Evolutionary conservation across 1,140 invertebrate genomes (phyloP), one percentile per base, ranked within the genome.

Genomic region (Neomicropteryx cornuta): DNA sequence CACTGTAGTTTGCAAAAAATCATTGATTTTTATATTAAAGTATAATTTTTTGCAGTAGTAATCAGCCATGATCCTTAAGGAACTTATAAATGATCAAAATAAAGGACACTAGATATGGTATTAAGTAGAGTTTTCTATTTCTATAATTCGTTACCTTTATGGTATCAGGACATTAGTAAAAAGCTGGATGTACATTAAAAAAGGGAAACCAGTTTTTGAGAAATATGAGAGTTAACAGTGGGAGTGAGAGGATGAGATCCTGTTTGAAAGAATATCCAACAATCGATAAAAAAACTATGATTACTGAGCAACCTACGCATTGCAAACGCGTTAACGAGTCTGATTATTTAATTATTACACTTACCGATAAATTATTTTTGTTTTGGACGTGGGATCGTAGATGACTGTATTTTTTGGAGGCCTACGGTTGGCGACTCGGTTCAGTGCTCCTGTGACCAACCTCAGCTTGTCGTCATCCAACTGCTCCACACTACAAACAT

Each of bases 321-420:
- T 8, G n/a, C 8, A 18, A 19, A 34, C 33, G 17, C 21, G 33
- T 34, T 19, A 8, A 19, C 8, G 17, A 34, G 18, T 5, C 33
- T 5, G 33, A 11, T 17, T 17, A n/a, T n/a, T 14, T 4, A 3
- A 11, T 30, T 14, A 14, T 11, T 4, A 17, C n/a, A 30, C n/a
- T 30, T 4, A 11, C 28, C 17, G 13, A 14, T 17, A 30, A 4
- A 30, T 30, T 30, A 5, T 36, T 21, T 35, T 29, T 16, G 40
- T 46, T 18, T 46, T 43, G 10, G 44, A 43, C 14, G 34, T n/a
- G 2, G 44, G 40, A 37, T 46, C 41, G 14, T 38, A 43, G 3
- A 46, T 16, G 10, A 46, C 38, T 5, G 38, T 37, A 18, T 35
- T 41, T 30, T 38, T 38, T 28, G 33, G 40, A 11, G 42, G 35